These are phyloP conservation scores for Haplotaxodon microlepis DNA, from an alignment of 2,113 vertebrate species.

Conservation along the genomic window DNA sequence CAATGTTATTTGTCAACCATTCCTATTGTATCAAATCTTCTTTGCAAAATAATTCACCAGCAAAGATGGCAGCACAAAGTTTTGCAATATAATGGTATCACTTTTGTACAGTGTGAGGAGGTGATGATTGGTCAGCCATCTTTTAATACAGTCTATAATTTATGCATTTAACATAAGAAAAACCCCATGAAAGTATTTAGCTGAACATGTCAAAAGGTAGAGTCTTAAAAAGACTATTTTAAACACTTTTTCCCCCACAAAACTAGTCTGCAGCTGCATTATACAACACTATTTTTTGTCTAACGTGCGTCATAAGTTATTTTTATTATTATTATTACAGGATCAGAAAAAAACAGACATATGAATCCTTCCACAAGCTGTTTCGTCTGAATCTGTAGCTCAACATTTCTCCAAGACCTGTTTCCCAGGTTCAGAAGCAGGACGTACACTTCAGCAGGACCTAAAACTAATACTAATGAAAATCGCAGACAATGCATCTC, in stretches of 20 bases:
- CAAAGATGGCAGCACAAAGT: neutral
- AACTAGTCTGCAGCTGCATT: neutral
- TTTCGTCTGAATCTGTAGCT: neutral
- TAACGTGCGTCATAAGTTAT: neutral
- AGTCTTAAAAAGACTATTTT: neutral
- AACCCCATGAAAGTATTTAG: neutral
- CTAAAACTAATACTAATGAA: slow-evolving; percentile 25
- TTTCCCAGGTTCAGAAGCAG: neutral
- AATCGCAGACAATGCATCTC: neutral
- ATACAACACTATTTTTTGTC: neutral
- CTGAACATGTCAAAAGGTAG: neutral
- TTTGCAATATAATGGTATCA: neutral
- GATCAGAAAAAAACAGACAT: neutral
- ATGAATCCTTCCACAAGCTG: neutral
- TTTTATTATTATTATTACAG: neutral
- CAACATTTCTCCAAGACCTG: neutral
- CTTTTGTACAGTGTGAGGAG: neutral
- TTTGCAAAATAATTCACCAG: neutral
- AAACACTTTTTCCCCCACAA: neutral
- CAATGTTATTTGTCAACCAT: neutral
- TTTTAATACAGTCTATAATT: neutral
- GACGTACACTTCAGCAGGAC: neutral
- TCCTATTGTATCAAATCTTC: neutral
- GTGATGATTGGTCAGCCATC: neutral
- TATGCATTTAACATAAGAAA: neutral